Conservation (phyloP, 2,888 invertebrate genomes). For the Sarcophaga variegata region DNA sequence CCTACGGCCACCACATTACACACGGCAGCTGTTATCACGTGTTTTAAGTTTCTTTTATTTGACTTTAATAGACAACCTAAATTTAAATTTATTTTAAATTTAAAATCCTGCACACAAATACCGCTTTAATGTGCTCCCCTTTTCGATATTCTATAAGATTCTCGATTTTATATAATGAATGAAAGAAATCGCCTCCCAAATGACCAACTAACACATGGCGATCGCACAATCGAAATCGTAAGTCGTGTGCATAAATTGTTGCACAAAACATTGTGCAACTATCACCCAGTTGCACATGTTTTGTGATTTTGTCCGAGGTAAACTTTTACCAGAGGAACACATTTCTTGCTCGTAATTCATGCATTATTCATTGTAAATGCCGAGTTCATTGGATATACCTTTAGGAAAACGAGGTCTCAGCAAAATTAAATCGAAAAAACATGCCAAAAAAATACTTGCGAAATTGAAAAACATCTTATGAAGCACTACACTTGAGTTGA, state of each 20-base stretch:
- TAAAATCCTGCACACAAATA: slow-evolving; percentile 9
- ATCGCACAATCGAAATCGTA: neutral
- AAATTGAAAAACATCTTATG: too few relatives aligned
- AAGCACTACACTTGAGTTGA: too few relatives aligned
- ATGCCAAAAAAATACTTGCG: too few relatives aligned
- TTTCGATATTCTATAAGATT: neutral
- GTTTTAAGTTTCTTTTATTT: neutral
- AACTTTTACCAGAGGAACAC: too few relatives aligned
- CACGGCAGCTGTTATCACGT: too few relatives aligned
- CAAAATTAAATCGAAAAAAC: too few relatives aligned
- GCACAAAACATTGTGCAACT: slow-evolving; percentile 21
- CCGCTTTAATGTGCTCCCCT: slow-evolving; percentile 11
- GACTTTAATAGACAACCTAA: slow-evolving; percentile 51
- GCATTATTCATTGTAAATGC: slow-evolving; percentile 21
- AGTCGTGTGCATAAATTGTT: slow-evolving; percentile 13
- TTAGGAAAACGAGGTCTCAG: neutral
- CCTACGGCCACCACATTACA: neutral
- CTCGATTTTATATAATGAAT: slow-evolving; percentile 26
- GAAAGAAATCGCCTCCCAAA: slow-evolving; percentile 24
- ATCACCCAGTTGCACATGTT: slow-evolving; percentile 47
- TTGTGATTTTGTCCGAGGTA: neutral
- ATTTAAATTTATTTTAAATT: slow-evolving; percentile 59
- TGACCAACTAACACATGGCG: neutral
- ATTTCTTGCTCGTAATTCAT: neutral
- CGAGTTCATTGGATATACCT: too few relatives aligned